Evolutionary conservation across 1,140 invertebrate genomes (phyloP).

Genomic region (Ostrea edulis): DNA sequence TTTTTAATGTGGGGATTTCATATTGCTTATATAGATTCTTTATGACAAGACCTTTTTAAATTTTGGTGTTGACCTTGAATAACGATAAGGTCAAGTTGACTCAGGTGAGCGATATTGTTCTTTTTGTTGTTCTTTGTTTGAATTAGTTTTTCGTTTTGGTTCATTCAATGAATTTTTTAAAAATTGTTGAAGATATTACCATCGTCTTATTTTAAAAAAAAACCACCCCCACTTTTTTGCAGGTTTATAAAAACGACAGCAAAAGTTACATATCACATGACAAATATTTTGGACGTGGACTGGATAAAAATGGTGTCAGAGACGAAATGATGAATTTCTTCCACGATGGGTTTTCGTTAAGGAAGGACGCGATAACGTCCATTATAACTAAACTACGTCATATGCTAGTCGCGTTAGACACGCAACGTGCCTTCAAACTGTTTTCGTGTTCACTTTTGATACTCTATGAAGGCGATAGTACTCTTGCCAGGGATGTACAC

Average conservation of each 20-base stretch:
- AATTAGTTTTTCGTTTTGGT: too few species aligned
- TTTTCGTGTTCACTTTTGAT: conserved; percentile 95
- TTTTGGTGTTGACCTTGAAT: too few species aligned
- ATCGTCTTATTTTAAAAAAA: background rate
- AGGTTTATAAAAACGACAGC: conserved; percentile 87
- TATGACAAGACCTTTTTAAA: too few species aligned
- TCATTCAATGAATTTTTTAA: background rate
- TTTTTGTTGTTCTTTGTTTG: too few species aligned
- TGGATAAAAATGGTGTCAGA: conserved; percentile 90
- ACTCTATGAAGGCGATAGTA: conserved; percentile 88
- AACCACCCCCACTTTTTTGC: background rate
- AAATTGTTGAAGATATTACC: background rate
- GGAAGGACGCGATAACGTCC: conserved; percentile 85
- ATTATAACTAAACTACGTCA: conserved; percentile 88
- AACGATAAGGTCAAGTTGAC: too few species aligned
- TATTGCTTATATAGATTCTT: too few species aligned
- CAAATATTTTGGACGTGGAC: conserved; percentile 93
- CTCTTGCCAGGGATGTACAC: background rate
- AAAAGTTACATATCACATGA: conserved; percentile 89
- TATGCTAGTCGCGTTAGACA: conserved; percentile 88
- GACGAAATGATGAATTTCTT: conserved; percentile 91
- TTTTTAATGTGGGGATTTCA: too few species aligned
- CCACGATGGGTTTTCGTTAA: conserved; percentile 87
- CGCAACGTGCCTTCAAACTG: conserved; percentile 93
- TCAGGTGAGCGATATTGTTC: too few species aligned